Evolutionary conservation across 2,797 vertebrate species (phyloP), one percentile per base, ranked within the genome.

Genomic region (Salmo trutta): DNA sequence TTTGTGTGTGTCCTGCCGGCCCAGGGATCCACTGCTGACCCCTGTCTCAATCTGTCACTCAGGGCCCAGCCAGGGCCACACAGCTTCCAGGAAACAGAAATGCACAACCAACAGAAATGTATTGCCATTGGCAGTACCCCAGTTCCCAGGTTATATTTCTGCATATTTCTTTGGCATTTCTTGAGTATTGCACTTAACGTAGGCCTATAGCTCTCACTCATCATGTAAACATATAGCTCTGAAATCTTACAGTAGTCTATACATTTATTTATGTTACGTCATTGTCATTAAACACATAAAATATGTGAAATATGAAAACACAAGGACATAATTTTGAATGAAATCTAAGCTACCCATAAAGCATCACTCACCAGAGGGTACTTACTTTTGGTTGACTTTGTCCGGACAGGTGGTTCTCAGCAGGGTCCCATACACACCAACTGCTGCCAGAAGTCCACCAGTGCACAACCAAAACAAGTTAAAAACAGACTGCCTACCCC

Each of bases 1-100:
- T 76, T 16, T 72, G 80, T 77, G 67, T 72, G 80, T 77, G 68
- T 76, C n/a, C 36, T 65, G 36, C 41, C 21, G 66, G 66, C 19
- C 41, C 29, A 24, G 62, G 19, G 74, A 51, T 52, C 70, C 64
- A 59, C 51, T 24, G 27, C 31, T 73, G 74, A 78, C 74, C 64
- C 51, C 73, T 56, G 56, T 19, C 31, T 29, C 29, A 69, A 64
- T 33, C 59, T 77, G 79, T 77, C 76, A 70, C 56, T 70, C 68
- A 31, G 52, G 21, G 17, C 10, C 10, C 3, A 47, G 10, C 41
- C 41, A 47, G 41, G 41, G 31, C 19, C 16, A 47, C 29, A 68
- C 31, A 56, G 65, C n/a, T 77, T 80, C 16, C 56, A 59, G 19
- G 56, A 59, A 59, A n/a, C 19, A 6, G 54, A 59, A 59, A 56